These are phyloP conservation scores for Allygus modestus DNA, from an alignment of 2,888 invertebrate species.

Conservation along the genomic window DNA sequence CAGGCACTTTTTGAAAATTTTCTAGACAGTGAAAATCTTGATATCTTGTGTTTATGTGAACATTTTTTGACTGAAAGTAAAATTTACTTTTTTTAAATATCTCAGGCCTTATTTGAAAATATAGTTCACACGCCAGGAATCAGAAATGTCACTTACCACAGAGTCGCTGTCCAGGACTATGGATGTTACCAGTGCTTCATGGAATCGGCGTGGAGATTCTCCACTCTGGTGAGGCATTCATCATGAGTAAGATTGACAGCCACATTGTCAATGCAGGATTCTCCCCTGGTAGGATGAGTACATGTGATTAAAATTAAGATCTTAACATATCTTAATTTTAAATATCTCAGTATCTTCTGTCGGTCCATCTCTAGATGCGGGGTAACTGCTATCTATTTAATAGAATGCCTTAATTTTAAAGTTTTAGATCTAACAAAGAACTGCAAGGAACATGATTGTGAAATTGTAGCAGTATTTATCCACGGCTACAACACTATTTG, in stretches of 20 bases:
- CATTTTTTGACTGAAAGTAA: background rate
- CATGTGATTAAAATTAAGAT: background rate
- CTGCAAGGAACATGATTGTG: constrained; percentile 36
- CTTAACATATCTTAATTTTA: background rate
- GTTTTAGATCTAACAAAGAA: background rate
- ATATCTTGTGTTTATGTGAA: constrained; percentile 31
- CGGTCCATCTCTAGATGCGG: background rate
- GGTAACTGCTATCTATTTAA: background rate
- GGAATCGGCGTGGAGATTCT: constrained; percentile 37
- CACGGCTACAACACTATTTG: background rate
- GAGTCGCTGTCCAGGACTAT: background rate
- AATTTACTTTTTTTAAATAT: constrained; percentile 20
- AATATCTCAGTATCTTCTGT: background rate
- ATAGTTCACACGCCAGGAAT: background rate
- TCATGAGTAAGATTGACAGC: background rate
- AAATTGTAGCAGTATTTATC: background rate
- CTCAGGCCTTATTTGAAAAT: constrained; percentile 2
- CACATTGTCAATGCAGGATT: constrained; percentile 21
- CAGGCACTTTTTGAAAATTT: background rate
- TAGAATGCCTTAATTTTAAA: background rate
- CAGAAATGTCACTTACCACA: constrained; percentile 21
- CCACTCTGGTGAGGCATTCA: background rate
- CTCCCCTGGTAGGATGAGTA: constrained; percentile 13
- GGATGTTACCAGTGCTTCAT: constrained; percentile 1
- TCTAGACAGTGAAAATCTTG: constrained; percentile 6